Base-by-base conservation (phyloP, 2,113 vertebrate species). In the Petrocephalus microphthalmus region DNA sequence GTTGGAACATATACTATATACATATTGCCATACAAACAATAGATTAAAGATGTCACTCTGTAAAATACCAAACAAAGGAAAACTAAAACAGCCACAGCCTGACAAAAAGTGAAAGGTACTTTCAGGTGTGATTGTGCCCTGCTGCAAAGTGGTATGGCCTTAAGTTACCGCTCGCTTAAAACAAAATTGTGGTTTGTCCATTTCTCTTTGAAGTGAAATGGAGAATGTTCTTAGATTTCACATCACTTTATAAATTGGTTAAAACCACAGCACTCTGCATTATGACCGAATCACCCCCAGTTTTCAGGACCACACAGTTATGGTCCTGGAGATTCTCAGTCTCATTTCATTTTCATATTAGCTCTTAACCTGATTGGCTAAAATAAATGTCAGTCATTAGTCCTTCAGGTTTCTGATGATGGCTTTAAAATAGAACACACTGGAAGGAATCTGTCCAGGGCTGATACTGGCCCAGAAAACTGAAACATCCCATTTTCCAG, bases 11-110 rank as follows among this genome's bases (percentile, higher is more conserved):
- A 90, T 90, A 91, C 90, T 92, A 92, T 92, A 91, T 92, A 92
- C 92, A 92, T 92, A 92, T 92, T 92, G 92, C 92, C 92, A 92
- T 92, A 91, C 78, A 89, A 92, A 92, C 90, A 92, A 92, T 89
- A 89, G 90, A 78, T 91, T 92, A 88, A 91, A 91, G 88, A 88
- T 91, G 88, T 91, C 90, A 91, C 90, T 90, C 71, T 89, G 89
- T 92, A 91, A 92, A 93, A 93, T 88, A 90, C 85, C 84, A 88
- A 86, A 88, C 89, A 86, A 89, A 88, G 91, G 89, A 89, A 90
- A 90, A 91, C 89, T 90, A 91, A 90, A 86, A 78, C 87, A 90
- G 90, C 88, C 88, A 91, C 87, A 89, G 85, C 88, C 89, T 91
- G 53, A 88, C 84, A 90, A 84, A 91, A 87, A 85, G 89, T 89